Percentiles rank a stretch among this genome's conserved stretches.
phyloP scores from a whole-genome alignment of 2,113 vertebrate genomes.

The Genyomyrus donnyi region DNA sequence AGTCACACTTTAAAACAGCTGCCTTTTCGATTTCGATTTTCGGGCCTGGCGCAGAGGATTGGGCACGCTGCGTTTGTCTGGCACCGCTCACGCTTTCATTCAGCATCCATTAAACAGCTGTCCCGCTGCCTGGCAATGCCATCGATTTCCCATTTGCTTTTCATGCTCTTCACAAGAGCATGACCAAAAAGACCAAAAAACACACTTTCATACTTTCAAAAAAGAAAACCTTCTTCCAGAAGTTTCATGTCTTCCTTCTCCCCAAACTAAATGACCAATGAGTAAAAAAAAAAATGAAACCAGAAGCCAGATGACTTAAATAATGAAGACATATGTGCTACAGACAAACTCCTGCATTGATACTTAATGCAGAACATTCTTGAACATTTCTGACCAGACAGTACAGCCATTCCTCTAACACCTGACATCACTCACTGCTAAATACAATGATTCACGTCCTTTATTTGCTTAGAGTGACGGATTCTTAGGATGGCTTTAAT shows the following conservation, averaged over 20 bases:
- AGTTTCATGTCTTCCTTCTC: neutral
- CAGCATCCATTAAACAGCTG: neutral
- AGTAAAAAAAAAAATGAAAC: neutral
- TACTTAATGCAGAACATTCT: neutral
- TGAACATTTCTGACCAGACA: neutral
- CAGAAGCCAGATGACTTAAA: neutral
- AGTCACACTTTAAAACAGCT: slow-evolving; percentile 69
- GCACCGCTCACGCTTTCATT: neutral
- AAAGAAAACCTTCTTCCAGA: neutral
- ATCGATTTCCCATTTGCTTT: neutral
- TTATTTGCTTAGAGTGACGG: neutral
- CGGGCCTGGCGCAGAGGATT: neutral
- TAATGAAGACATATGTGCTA: neutral
- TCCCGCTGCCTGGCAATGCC: neutral
- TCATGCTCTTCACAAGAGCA: neutral
- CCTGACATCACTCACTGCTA: neutral
- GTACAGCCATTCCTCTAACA: neutral
- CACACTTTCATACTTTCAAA: neutral
- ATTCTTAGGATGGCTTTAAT: neutral
- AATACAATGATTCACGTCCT: neutral
- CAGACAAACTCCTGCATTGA: neutral
- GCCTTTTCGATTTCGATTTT: slow-evolving; percentile 65
- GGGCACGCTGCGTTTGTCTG: neutral
- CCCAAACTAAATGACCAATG: neutral
- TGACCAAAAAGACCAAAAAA: neutral